Base-by-base conservation (phyloP, 2,888 invertebrate genomes). In the Andricus curvator region DNA sequence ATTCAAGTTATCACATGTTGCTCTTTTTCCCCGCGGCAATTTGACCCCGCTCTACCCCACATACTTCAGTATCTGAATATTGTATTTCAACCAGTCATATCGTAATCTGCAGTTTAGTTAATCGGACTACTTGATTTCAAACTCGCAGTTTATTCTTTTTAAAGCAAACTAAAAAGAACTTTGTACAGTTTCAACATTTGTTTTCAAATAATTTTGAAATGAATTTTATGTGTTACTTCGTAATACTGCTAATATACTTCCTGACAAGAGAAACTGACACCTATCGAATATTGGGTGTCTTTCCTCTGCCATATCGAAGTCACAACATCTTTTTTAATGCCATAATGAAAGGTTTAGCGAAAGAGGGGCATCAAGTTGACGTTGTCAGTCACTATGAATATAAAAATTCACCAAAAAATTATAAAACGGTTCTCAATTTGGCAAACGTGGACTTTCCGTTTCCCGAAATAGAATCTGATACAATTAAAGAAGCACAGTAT, bases 301-400 rank as follows among this genome's bases (percentile, higher is more conserved):
- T 93, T 82, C 90, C 92, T 0, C 93, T 93, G 80, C 91, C 93
- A 17, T 92, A 91, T 3, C 93, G 90, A 82, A 94, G 93, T 76
- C 94, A 94, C 79, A 93, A 91, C 56, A 92, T 93, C 85, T 93
- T 94, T 91, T 92, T 92, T 79, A 91, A 88, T 56, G 88, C 92
- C 0, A 80, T 94, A 62, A 90, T 93, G 37, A 91, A 90, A 77
- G 93, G 92, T 66, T 90, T 94, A 5, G 88, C 93, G 2, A 84
- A 88, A 17, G 85, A 90, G 17, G 93, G 94, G 0, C 94, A 94
- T 82, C 92, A 93, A 81, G 91, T 94, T 6, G 90, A 90, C 51
- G 87, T 89, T 5, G 83, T 90, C 13, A 88, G 92, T 78, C 90
- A 91, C 74, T 91, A 91, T 77, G 90, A 92, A 0, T 70, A 87